phyloP scores from a whole-genome alignment of 2,888 invertebrate species.

The Tetanocera ferruginea region DNA sequence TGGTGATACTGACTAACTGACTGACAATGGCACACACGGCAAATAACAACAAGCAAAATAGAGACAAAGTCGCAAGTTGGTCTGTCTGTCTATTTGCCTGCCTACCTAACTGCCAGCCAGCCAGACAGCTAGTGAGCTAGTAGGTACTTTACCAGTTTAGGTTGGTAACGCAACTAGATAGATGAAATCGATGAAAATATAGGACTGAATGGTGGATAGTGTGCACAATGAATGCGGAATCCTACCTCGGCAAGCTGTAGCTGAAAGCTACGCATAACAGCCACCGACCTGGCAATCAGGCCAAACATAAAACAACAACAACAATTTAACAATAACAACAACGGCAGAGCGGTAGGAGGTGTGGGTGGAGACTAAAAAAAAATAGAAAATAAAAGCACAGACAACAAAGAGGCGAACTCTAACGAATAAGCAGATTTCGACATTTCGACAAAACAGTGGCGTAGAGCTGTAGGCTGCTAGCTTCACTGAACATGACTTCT shows the following conservation, averaged over 20 bases:
- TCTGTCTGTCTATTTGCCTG: background rate
- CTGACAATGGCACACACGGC: slow-evolving; percentile 34
- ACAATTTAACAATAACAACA: slow-evolving; percentile 14
- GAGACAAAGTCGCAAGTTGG: background rate
- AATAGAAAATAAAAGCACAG: background rate
- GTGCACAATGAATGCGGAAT: slow-evolving; percentile 49
- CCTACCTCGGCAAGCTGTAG: background rate
- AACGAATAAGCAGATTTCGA: slow-evolving; percentile 37
- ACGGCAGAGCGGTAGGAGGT: background rate
- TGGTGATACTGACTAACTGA: slow-evolving; percentile 27
- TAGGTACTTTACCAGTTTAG: slow-evolving; percentile 7
- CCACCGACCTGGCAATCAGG: slow-evolving; percentile 10
- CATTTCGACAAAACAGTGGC: slow-evolving; percentile 16
- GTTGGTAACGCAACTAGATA: slow-evolving; percentile 57
- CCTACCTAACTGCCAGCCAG: slow-evolving; percentile 20
- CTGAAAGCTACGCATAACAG: slow-evolving; percentile 46
- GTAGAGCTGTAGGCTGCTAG: background rate
- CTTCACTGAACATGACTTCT: too few relatives aligned
- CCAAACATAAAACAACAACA: background rate
- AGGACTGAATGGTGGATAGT: slow-evolving; percentile 56
- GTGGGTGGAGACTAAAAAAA: background rate
- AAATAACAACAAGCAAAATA: slow-evolving; percentile 39
- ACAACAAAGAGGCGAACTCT: slow-evolving; percentile 20
- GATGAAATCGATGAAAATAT: slow-evolving; percentile 65
- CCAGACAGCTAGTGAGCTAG: slow-evolving; percentile 1